phyloP scores from a whole-genome alignment of 1,140 invertebrate species.

The Aporrectodea caliginosa region DNA sequence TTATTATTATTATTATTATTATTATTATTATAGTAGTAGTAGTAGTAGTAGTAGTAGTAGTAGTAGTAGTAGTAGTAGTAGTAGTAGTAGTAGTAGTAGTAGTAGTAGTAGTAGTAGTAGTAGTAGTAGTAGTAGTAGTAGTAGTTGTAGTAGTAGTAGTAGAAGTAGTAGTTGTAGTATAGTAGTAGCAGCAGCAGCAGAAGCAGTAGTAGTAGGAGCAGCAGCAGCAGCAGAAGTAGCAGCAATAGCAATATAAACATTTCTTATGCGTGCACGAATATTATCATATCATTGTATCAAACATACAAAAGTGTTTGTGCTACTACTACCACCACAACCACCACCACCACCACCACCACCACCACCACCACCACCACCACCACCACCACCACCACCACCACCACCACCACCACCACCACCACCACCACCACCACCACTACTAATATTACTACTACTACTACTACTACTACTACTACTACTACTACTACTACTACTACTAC shows the following conservation, averaged over 20 bases:
- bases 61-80: background rate
- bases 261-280: background rate
- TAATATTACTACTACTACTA: conserved; percentile 1
- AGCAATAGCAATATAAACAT: background rate
- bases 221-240: no score
- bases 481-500: conserved; percentile 21
- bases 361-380: background rate
- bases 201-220: no score
- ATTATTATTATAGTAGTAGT: no score
- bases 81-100: background rate
- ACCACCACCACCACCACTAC: background rate
- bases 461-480: conserved; percentile 19
- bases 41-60: no score
- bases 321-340: conserved; percentile 1
- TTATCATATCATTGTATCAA: background rate
- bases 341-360: background rate
- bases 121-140: background rate
- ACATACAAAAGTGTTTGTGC: background rate
- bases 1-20: no score
- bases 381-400: background rate
- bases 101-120: background rate
- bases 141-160: background rate
- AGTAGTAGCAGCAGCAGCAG: no score
- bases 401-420: background rate
- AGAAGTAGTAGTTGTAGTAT: no score